These are phyloP conservation scores for Aphaenogaster floridana DNA, from an alignment of 1,140 invertebrate genomes.

Conservation along the genomic window DNA sequence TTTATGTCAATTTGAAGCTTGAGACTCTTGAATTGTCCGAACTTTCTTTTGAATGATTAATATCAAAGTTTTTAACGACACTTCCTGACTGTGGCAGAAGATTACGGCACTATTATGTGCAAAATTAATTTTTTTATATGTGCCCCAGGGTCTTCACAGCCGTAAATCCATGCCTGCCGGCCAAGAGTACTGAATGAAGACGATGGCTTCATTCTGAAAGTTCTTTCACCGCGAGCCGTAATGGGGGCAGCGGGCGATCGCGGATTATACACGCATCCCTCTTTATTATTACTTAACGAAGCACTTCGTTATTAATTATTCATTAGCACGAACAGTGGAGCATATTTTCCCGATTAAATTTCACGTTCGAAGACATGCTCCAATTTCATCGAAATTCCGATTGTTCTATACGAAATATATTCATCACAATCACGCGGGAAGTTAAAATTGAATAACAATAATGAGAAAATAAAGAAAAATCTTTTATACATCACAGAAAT, in stretches of 20 bases:
- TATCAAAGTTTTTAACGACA: neutral
- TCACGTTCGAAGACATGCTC: conserved; percentile 13
- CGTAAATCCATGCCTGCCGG: conserved; percentile 33
- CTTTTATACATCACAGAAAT: neutral
- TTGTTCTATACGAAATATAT: neutral
- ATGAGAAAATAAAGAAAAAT: neutral
- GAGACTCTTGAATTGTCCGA: too few relatives aligned
- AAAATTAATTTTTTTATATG: neutral
- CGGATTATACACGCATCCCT: conserved; percentile 48
- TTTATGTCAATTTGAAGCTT: neutral
- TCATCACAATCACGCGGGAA: neutral
- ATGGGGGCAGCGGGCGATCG: conserved; percentile 42
- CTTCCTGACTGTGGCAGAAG: too few relatives aligned
- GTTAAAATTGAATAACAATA: neutral
- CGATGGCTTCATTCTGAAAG: conserved; percentile 58
- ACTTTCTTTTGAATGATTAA: neutral
- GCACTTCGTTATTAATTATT: conserved; percentile 57
- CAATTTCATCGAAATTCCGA: conserved; percentile 20
- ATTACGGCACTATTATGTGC: neutral
- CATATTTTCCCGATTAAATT: conserved; percentile 23
- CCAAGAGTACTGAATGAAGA: conserved; percentile 55
- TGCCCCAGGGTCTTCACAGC: neutral
- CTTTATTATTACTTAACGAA: conserved; percentile 64
- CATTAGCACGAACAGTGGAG: conserved; percentile 31
- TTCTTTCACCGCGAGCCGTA: conserved; percentile 55